These are phyloP conservation scores for Diplolepis rosae DNA, from an alignment of 2,888 invertebrate genomes.

Conservation along the genomic window DNA sequence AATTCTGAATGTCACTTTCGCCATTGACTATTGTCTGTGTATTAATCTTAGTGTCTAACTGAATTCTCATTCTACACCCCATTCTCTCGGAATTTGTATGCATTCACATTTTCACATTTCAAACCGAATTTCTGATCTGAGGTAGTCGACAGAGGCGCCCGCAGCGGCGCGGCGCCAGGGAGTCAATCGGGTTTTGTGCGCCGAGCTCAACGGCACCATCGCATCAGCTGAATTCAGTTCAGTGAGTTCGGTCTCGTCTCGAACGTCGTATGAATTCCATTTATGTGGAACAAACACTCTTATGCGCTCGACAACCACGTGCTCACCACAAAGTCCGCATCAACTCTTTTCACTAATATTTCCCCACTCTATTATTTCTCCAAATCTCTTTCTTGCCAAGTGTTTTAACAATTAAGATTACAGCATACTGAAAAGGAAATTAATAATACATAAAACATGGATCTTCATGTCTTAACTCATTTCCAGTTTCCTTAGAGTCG, in stretches of 20 bases:
- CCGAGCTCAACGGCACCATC: conserved; percentile 47
- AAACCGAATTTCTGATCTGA: neutral
- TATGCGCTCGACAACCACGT: conserved; percentile 37
- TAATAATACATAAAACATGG: neutral
- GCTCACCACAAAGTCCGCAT: too few species aligned
- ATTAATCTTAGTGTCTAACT: conserved; percentile 44
- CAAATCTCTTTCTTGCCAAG: neutral
- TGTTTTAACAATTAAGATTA: neutral
- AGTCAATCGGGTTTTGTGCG: conserved; percentile 55
- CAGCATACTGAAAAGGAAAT: neutral
- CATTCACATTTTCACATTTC: neutral
- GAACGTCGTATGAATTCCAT: conserved; percentile 51
- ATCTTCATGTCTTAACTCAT: neutral
- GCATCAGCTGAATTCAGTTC: conserved; percentile 61
- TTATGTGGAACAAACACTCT: conserved; percentile 17
- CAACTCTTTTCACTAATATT: too few species aligned
- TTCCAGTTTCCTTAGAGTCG: conserved; percentile 3
- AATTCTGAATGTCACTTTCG: too few species aligned
- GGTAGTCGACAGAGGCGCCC: conserved; percentile 38
- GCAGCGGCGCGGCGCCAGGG: conserved; percentile 46
- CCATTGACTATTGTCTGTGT: conserved; percentile 46
- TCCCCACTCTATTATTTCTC: neutral
- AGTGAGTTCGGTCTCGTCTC: conserved; percentile 60
- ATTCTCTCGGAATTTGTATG: neutral
- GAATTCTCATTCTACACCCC: neutral